phyloP scores from a whole-genome alignment of 2,888 invertebrate species.

The Sarcophaga caerulescens region DNA sequence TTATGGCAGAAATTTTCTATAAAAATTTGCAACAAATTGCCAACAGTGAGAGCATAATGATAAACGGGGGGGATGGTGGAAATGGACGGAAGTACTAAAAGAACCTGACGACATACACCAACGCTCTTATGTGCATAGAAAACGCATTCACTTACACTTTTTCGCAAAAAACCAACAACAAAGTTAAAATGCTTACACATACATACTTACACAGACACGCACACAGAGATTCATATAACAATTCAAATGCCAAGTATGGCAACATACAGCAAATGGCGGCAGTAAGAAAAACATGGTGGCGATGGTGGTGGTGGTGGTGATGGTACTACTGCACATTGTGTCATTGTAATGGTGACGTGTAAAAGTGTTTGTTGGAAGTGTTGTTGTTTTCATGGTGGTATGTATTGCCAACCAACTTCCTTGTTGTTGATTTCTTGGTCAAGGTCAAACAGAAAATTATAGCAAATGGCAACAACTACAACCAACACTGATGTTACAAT shows the following conservation, averaged over 20 bases:
- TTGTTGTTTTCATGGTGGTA: not conserved
- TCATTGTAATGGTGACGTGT: not conserved
- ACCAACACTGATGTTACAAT: not conserved
- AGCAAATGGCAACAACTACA: conserved; percentile 37
- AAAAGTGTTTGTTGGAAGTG: not conserved
- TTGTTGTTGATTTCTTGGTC: conserved; percentile 66
- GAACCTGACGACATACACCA: conserved; percentile 28
- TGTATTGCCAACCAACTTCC: conserved; percentile 40
- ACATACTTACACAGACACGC: not conserved
- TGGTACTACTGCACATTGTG: not conserved
- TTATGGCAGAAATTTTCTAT: conserved; percentile 1
- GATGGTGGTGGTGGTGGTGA: not conserved
- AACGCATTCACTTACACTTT: conserved; percentile 39
- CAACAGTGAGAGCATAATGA: conserved; percentile 28
- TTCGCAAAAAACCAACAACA: conserved; percentile 11
- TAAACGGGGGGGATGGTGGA: not conserved
- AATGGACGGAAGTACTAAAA: not conserved
- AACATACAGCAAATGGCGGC: conserved; percentile 5
- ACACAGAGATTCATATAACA: conserved; percentile 1
- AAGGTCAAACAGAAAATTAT: conserved; percentile 62
- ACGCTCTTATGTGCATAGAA: conserved; percentile 14
- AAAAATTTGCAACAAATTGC: conserved; percentile 49
- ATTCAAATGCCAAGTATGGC: not conserved
- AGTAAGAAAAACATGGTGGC: not conserved
- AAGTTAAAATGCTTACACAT: conserved; percentile 11